Evolutionary conservation across 2,113 vertebrate species (phyloP), one percentile per base, ranked within the genome.

Genomic region (Anthoscopus minutus): DNA sequence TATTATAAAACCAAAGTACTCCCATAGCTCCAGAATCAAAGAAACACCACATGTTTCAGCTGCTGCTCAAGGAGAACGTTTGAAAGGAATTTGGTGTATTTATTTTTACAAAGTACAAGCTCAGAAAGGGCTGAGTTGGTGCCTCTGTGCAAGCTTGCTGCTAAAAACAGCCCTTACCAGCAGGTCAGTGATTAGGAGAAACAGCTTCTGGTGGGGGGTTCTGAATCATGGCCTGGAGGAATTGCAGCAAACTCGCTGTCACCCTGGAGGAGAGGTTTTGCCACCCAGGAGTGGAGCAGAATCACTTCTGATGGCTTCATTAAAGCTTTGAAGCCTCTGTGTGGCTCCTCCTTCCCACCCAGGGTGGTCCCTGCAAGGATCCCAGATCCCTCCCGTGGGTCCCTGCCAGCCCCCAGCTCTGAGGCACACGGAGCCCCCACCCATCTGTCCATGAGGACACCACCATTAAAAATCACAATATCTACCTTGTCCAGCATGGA

Each of bases 161-260:
- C 83, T 91, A 53, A 89, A 67, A 85, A 45, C 1, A 81, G 69
- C 56, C 5, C 22, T 31, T 28, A 25, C 3, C 1, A 60, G 61
- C 88, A 69, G 72, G 47, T 74, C 76, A 70, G 69, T 9, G 65
- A 65, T 19, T 18, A 37, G 18, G 38, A 70, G 69, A 19, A 81
- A 24, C 51, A 23, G 60, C 31, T 30, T 58, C 61, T 79, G 60
- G 20, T 11, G 33, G 58, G 13, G 22, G 6, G 21, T 11, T 35
- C 31, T 11, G 13, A 40, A n/a, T 6, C 38, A 10, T 13, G 48
- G 27, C 1, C 0, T 1, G 50, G 30, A 54, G 14, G 10, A 44
- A 57, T 24, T 2, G 15, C 25, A 81, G 27, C 15, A 38, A 71
- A 35, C 25, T 8, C n/a, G n/a, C n/a, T n/a, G n/a, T n/a, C n/a